Conservation (phyloP, 1,140 invertebrate genomes). For the Campoletis sonorensis region DNA sequence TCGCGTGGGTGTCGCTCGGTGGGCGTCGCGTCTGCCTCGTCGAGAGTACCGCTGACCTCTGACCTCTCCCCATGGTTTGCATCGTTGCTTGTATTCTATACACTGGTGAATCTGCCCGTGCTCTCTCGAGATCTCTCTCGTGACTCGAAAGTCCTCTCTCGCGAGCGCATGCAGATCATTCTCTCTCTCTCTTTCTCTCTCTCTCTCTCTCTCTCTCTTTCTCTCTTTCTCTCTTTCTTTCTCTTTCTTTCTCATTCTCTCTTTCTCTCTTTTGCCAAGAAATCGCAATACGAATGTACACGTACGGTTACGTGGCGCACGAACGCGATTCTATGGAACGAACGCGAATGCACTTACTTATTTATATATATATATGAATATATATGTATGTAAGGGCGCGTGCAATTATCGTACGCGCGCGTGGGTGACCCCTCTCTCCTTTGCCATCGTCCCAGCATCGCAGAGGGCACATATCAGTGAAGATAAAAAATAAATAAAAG, state of each 20-base stretch:
- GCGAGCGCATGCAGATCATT: constrained; percentile 23
- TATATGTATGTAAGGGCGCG: constrained; percentile 55
- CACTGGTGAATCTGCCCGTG: constrained; percentile 26
- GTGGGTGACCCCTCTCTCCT: constrained; percentile 67
- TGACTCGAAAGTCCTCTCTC: constrained; percentile 55
- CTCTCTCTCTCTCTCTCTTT: constrained; percentile 40
- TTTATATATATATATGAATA: not conserved
- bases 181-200: constrained; percentile 35
- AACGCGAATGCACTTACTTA: constrained; percentile 28
- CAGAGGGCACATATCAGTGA: constrained; percentile 16
- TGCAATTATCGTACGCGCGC: constrained; percentile 76
- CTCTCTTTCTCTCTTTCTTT: constrained; percentile 15
- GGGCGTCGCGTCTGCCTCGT: constrained; percentile 73
- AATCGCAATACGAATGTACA: constrained; percentile 25
- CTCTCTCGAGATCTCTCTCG: constrained; percentile 49
- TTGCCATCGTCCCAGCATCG: constrained; percentile 4
- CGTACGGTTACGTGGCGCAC: constrained; percentile 36
- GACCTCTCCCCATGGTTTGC: constrained; percentile 42
- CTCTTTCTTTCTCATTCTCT: constrained; percentile 48
- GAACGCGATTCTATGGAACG: constrained; percentile 43
- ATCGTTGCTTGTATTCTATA: constrained; percentile 14
- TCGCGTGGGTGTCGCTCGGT: constrained; percentile 72
- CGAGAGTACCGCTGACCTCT: constrained; percentile 68
- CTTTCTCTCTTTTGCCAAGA: not conserved
- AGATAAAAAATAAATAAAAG: constrained; percentile 1